Evolutionary conservation across 2,888 invertebrate genomes (phyloP).

Genomic region (Ypsolopha scabrella): DNA sequence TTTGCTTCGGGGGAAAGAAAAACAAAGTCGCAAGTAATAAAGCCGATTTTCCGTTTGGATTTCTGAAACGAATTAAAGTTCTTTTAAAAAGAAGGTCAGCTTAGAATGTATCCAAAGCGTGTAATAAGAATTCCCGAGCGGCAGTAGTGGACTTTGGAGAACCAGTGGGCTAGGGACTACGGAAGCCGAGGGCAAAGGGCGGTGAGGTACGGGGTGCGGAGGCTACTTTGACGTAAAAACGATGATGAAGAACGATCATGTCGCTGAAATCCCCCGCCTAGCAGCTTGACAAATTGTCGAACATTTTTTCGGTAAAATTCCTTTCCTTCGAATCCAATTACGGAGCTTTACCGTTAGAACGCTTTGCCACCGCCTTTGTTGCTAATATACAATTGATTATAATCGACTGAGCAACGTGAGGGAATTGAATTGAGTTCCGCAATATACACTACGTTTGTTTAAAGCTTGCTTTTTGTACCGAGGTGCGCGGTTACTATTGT

Average conservation of each 20-base stretch:
- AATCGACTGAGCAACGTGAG: conserved; percentile 13
- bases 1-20: conserved; percentile 46
- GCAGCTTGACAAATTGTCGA: conserved; percentile 57
- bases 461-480: no score
- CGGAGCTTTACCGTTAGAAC: conserved; percentile 41
- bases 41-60: conserved; percentile 49
- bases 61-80: conserved; percentile 52
- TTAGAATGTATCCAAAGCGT: conserved; percentile 39
- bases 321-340: conserved; percentile 54
- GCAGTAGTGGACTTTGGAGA: conserved; percentile 12
- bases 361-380: conserved; percentile 24
- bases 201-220: conserved; percentile 20
- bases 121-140: conserved; percentile 52
- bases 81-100: conserved; percentile 46
- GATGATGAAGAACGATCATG: conserved; percentile 61
- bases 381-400: conserved; percentile 15
- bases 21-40: conserved; percentile 53
- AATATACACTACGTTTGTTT: conserved; percentile 11
- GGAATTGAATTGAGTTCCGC: conserved; percentile 13
- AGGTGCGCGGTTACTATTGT: no score
- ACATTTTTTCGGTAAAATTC: conserved; percentile 56
- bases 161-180: neutral
- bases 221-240: conserved; percentile 50
- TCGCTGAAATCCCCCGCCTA: conserved; percentile 39
- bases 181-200: neutral